Conservation (phyloP, 2,113 vertebrate species). For the Ameiurus melas region DNA sequence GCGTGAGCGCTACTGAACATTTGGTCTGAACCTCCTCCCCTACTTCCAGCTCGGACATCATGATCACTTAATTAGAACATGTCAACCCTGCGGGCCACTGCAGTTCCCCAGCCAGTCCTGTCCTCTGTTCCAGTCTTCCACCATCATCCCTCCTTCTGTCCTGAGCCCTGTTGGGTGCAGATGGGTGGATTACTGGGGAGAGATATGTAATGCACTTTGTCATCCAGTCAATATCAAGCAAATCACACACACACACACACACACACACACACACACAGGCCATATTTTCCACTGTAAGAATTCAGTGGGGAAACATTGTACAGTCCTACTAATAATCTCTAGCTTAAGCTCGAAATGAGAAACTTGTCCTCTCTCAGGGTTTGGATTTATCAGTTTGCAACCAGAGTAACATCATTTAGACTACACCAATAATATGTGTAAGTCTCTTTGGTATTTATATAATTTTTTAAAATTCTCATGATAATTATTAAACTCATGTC, state of each 20-base stretch:
- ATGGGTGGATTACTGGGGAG: conserved; percentile 41
- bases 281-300: conserved; percentile 4
- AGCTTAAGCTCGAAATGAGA: conserved; percentile 9
- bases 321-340: conserved; percentile 25
- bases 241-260: conserved; percentile 27
- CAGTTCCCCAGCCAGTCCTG: conserved; percentile 19
- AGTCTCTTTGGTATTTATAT: background rate
- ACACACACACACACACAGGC: conserved; percentile 15
- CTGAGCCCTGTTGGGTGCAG: conserved; percentile 30
- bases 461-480: background rate
- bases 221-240: conserved; percentile 42
- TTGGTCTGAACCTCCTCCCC: conserved; percentile 44
- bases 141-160: conserved; percentile 39
- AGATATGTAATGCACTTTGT: conserved; percentile 48
- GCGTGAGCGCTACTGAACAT: conserved; percentile 35
- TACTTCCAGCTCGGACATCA: conserved; percentile 48
- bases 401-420: conserved; percentile 16
- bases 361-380: background rate
- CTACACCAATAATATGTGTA: conserved; percentile 8
- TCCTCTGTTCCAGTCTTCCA: conserved; percentile 19
- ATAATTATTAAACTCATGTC: background rate
- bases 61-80: conserved; percentile 56
- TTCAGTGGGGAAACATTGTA: conserved; percentile 33
- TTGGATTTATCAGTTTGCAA: conserved; percentile 12
- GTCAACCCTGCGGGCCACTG: conserved; percentile 33